Evolutionary conservation across 2,113 vertebrate species (phyloP).

Genomic region (Dicrurus megarhynchus): DNA sequence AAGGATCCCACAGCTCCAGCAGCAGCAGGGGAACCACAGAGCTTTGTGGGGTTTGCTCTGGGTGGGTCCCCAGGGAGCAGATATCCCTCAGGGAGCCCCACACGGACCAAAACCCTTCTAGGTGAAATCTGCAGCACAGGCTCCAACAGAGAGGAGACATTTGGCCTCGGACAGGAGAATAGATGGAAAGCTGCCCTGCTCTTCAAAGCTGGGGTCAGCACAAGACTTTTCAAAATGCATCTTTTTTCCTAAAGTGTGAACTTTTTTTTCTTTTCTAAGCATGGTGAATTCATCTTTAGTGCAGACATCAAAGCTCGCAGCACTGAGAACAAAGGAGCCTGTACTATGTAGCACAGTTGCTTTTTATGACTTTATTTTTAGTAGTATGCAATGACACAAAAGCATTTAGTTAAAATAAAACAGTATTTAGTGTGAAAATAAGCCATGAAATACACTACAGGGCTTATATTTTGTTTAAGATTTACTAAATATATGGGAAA

Average conservation of each 20-base stretch:
- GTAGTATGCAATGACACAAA: conserved; percentile 9
- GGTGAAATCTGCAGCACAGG: neutral
- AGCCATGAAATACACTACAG: conserved; percentile 28
- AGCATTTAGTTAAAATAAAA: conserved; percentile 57
- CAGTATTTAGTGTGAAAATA: conserved; percentile 33
- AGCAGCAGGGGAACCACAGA: neutral
- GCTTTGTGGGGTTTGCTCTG: accelerated
- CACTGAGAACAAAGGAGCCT: conserved; percentile 30
- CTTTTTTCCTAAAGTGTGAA: neutral
- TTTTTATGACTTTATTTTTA: conserved; percentile 39
- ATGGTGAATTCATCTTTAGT: neutral
- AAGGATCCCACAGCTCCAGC: neutral
- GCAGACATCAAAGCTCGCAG: neutral
- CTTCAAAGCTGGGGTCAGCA: neutral
- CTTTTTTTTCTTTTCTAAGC: neutral
- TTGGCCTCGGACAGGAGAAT: neutral
- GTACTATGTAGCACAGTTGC: neutral
- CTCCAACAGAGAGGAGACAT: neutral
- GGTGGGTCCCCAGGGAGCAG: neutral
- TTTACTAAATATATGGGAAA: conserved; percentile 39
- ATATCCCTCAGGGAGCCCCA: neutral
- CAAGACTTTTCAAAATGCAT: neutral
- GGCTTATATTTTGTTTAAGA: conserved; percentile 33
- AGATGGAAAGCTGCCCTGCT: neutral
- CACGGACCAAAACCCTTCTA: neutral